These are phyloP conservation scores for Macrotus californicus DNA, from an alignment of 2,113 vertebrate genomes.

Conservation along the genomic window DNA sequence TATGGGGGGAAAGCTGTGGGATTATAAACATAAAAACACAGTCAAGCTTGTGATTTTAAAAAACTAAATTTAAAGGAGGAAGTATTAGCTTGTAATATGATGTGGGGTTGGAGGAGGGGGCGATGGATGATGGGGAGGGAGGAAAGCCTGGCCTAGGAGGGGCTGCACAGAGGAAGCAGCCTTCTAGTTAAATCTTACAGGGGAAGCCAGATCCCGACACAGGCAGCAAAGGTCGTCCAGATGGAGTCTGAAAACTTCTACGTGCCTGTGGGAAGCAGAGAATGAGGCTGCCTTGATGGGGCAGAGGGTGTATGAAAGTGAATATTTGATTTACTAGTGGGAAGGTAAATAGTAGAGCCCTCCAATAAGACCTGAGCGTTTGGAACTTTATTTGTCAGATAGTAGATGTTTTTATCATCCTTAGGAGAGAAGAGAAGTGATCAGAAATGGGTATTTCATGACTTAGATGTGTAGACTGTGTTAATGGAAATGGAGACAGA, in stretches of 20 bases:
- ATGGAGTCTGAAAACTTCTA: not conserved
- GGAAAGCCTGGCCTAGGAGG: not conserved
- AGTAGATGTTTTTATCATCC: not conserved
- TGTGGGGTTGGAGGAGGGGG: not conserved
- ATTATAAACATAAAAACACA: constrained; percentile 39
- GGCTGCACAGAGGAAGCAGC: not conserved
- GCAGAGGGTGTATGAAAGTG: not conserved
- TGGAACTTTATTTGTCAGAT: not conserved
- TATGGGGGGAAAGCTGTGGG: not conserved
- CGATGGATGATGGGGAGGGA: not conserved
- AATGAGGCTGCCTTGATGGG: not conserved
- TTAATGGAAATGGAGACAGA: not conserved
- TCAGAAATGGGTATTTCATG: not conserved
- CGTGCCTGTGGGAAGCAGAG: not conserved
- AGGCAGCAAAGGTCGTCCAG: not conserved
- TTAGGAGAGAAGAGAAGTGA: not conserved
- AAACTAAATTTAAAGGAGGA: constrained; percentile 33
- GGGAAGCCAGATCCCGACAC: not conserved
- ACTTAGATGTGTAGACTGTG: not conserved
- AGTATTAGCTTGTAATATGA: not conserved
- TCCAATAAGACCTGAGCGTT: not conserved
- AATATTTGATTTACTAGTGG: not conserved
- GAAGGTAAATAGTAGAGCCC: not conserved
- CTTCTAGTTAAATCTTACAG: not conserved
- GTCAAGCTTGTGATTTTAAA: constrained; percentile 44